phyloP scores from a whole-genome alignment of 1,140 invertebrate species.

The Drosophila nannoptera region DNA sequence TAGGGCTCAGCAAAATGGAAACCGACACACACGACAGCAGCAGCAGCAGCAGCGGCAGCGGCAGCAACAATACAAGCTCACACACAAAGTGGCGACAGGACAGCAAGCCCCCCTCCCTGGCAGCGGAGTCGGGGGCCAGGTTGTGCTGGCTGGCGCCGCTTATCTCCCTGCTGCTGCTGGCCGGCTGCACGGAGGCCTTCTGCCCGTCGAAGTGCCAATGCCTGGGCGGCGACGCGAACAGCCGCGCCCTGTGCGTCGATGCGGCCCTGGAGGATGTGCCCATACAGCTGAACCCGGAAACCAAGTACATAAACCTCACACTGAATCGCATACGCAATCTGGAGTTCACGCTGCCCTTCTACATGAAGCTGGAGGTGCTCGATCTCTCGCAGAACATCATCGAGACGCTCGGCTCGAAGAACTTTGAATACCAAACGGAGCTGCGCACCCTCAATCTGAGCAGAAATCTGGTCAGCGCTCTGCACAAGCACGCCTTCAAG shows the following conservation, averaged over 20 bases:
- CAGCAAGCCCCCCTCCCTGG: slow-evolving; percentile 10
- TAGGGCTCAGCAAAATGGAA: slow-evolving; percentile 41
- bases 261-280: slow-evolving; percentile 90
- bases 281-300: slow-evolving; percentile 92
- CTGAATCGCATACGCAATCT: slow-evolving; percentile 86
- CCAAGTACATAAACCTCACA: slow-evolving; percentile 87
- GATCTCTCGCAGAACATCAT: slow-evolving; percentile 91
- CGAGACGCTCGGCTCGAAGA: slow-evolving; percentile 86
- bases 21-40: slow-evolving; percentile 6
- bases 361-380: slow-evolving; percentile 87
- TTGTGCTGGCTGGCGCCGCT: slow-evolving; percentile 18
- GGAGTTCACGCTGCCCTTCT: slow-evolving; percentile 87
- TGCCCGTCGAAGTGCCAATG: slow-evolving; percentile 90
- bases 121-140: slow-evolving; percentile 3
- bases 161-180: slow-evolving; percentile 37
- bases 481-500: slow-evolving; percentile 87
- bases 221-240: slow-evolving; percentile 84
- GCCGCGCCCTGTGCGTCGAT: slow-evolving; percentile 86
- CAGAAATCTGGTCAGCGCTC: slow-evolving; percentile 84
- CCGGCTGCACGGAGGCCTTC: slow-evolving; percentile 81
- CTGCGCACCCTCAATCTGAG: slow-evolving; percentile 87
- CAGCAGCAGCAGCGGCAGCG: slow-evolving; percentile 2
- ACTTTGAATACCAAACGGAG: slow-evolving; percentile 87
- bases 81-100: slow-evolving; percentile 44
- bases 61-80: slow-evolving; percentile 15